Evolutionary conservation across 2,113 vertebrate species (phyloP), one percentile per base, ranked within the genome.

Genomic region (Nothocercus julius): DNA sequence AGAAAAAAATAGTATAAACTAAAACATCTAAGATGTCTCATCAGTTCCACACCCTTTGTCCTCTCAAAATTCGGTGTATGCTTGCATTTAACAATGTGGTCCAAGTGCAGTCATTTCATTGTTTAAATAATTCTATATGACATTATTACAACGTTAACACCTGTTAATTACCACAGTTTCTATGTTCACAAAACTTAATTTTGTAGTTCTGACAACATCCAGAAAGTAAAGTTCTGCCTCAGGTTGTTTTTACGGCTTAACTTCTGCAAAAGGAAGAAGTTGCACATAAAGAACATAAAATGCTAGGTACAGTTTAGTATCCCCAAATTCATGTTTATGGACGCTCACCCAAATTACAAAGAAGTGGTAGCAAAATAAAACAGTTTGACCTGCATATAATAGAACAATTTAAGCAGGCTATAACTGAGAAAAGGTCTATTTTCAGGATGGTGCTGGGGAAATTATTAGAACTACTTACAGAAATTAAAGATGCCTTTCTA

Each of bases 401-500:
- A 47, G 20, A 49, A 49, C 18, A 49, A 49, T 49, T 49, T 49
- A 93, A 79, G 80, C 90, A 89, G 77, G 82, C 82, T 87, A 93
- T 88, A 95, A 83, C 78, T 80, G 73, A 90, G 72, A 89, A 96
- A 96, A 95, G 67, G 42, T 88, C 80, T 93, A 75, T 91, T 97
- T 96, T 90, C 87, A 93, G 66, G 74, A 90, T 90, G 58, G 93
- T 95, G 91, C 78, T 94, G 80, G 49, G 81, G 90, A 97, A 97
- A 96, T 96, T 92, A 97, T 93, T 95, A 96, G 89, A 97, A 97
- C 80, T 92, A 90, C 94, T 92, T 95, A 96, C 45, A 93, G 84
- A 96, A 97, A 96, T 96, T 96, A 97, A 96, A 95, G 91, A 96
- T 89, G 94, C 64, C 95, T 96, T 97, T 93, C 92, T 66, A 9